Evolutionary conservation across 2,888 invertebrate genomes (phyloP).

Genomic region (Lissocephala sabroskyi): DNA sequence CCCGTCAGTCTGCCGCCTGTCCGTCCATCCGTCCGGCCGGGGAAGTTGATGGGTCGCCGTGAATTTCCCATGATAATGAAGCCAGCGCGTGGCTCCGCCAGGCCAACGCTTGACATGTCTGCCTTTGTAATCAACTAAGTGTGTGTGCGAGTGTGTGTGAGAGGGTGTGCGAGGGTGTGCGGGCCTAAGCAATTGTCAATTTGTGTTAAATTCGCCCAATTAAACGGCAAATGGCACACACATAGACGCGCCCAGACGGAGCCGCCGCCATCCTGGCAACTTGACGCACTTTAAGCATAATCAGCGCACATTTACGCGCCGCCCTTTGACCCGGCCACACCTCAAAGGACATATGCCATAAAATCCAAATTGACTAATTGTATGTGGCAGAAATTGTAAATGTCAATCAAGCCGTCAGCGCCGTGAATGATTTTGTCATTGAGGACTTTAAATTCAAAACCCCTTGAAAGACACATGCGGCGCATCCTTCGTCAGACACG

Average conservation of each 20-base stretch:
- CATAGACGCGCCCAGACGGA: slow-evolving; percentile 13
- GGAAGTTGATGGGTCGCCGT: background rate
- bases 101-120: slow-evolving; percentile 24
- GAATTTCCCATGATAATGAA: slow-evolving; percentile 38
- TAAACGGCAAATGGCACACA: slow-evolving; percentile 44
- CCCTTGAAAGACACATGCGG: too few species aligned
- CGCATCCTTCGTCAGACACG: too few species aligned
- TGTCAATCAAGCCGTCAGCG: too few species aligned
- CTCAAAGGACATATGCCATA: background rate
- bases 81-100: background rate
- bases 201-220: slow-evolving; percentile 58
- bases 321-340: slow-evolving; percentile 14
- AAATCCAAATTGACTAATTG: too few species aligned
- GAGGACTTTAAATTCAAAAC: too few species aligned
- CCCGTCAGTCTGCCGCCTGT: too few species aligned
- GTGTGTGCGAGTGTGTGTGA: slow-evolving; percentile 3
- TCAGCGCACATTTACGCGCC: slow-evolving; percentile 47
- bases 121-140: slow-evolving; percentile 40
- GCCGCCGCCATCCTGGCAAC: background rate
- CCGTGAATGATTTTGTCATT: too few species aligned
- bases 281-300: slow-evolving; percentile 28
- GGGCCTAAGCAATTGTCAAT: slow-evolving; percentile 52
- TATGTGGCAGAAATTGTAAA: too few species aligned
- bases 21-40: too few species aligned
- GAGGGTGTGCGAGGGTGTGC: slow-evolving; percentile 18